Evolutionary conservation across 2,888 invertebrate species (phyloP).

Genomic region (Polydrusus cervinus): DNA sequence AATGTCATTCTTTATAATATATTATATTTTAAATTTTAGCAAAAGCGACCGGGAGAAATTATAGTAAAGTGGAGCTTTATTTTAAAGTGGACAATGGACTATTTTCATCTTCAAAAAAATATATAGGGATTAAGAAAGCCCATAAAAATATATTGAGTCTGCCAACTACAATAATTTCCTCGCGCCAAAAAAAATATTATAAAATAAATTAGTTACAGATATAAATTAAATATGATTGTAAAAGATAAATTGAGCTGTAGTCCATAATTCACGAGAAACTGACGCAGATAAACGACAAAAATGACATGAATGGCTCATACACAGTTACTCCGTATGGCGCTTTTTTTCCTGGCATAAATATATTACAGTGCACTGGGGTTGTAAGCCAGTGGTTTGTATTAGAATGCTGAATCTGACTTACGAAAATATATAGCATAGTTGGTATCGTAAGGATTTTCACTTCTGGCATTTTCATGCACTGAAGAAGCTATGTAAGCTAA

Average conservation of each 20-base stretch:
- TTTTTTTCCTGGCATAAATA: slow-evolving; percentile 47
- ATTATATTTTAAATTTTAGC: too few relatives aligned
- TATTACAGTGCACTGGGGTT: slow-evolving; percentile 41
- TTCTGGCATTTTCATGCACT: slow-evolving; percentile 57
- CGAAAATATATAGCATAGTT: slow-evolving; percentile 53
- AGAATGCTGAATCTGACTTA: slow-evolving; percentile 55
- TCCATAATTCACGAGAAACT: slow-evolving; percentile 40
- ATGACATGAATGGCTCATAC: slow-evolving; percentile 44
- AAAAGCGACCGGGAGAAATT: too few relatives aligned
- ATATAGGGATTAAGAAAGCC: too few relatives aligned
- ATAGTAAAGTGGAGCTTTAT: too few relatives aligned
- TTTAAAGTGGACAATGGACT: too few relatives aligned
- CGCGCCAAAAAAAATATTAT: too few relatives aligned
- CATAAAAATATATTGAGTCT: too few relatives aligned
- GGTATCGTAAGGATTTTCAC: slow-evolving; percentile 54
- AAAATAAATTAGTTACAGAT: background rate
- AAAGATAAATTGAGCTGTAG: slow-evolving; percentile 37
- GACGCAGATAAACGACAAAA: slow-evolving; percentile 49
- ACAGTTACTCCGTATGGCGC: slow-evolving; percentile 42
- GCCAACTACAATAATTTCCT: too few relatives aligned
- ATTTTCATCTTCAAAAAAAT: too few relatives aligned
- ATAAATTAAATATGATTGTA: slow-evolving; percentile 29
- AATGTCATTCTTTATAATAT: too few relatives aligned
- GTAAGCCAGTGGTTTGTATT: slow-evolving; percentile 52
- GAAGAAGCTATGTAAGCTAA: slow-evolving; percentile 58